Base-by-base conservation (phyloP, 2,888 invertebrate species). In the Sussaba pulchella region DNA sequence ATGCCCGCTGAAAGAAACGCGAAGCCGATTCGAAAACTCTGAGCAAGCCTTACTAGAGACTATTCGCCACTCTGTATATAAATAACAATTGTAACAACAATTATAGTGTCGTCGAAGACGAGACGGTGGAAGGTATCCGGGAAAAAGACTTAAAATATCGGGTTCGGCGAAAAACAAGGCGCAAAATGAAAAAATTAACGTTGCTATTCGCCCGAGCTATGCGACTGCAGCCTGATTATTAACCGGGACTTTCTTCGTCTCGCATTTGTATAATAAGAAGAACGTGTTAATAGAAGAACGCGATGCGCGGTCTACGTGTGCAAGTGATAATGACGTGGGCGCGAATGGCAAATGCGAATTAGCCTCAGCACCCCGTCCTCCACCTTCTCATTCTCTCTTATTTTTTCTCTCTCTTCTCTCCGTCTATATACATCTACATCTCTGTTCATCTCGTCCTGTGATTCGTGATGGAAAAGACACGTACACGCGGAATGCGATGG, bases 221-320 rank as follows among this genome's bases (percentile, higher is more conserved):
- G 12, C 21, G 21, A n/a, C 14, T 14, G 31, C 50, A 54, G 64
- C 36, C 19, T 31, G 61, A 64, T 63, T 54, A 63, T 64, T 73
- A 69, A 31, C 81, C 6, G 63, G 64, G 81, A 82, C 71, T 80
- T 31, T 64, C 74, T 75, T 59, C 80, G 67, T 78, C 82, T 86
- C 86, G 86, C 85, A 83, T 85, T 86, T 84, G 85, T 85, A 87
- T 86, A 85, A 87, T 87, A 87, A 87, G 52, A 69, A 69, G 83
- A 84, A 85, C 82, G 86, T 85, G 88, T 87, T 85, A 84, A 88
- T 83, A 85, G 84, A 73, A 86, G 84, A 71, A 86, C 84, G 84
- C 82, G 81, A 77, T 76, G 71, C 81, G 67, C 81, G 80, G 70
- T 81, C 66, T 82, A 79, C 86, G 73, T 82, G 80, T 74, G 70